Percentiles rank a stretch among this genome's conserved stretches.
Conservation (phyloP, 2,113 vertebrate genomes). For the Pleuronectes platessa region DNA sequence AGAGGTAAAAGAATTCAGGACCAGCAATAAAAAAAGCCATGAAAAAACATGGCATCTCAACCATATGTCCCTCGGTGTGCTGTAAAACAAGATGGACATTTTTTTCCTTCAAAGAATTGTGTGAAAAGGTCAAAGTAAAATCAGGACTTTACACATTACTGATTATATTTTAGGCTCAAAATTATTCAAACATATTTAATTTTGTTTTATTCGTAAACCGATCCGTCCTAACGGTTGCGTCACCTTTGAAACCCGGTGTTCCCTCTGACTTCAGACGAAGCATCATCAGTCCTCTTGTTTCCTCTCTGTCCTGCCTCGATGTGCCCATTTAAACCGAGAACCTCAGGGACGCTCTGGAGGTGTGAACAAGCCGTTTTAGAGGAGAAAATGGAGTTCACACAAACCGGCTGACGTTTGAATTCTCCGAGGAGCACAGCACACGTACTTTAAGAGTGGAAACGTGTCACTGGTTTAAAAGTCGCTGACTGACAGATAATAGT, state of each 20-base stretch:
- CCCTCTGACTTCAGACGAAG: not conserved
- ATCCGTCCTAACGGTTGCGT: not conserved
- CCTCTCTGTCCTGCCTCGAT: not conserved
- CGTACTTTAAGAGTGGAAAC: constrained; percentile 16
- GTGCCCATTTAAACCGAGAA: constrained; percentile 19
- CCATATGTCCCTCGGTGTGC: too few species aligned
- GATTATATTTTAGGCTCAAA: not conserved
- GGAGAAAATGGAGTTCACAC: constrained; percentile 44
- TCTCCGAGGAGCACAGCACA: constrained; percentile 19
- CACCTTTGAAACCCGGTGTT: too few species aligned
- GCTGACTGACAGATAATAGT: not conserved
- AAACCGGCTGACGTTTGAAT: constrained; percentile 47
- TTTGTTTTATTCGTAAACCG: not conserved
- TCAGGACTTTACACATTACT: too few species aligned
- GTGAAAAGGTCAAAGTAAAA: too few species aligned
- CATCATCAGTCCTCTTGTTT: constrained; percentile 7
- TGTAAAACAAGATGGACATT: too few species aligned
- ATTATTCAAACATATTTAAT: not conserved
- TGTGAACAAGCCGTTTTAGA: constrained; percentile 54
- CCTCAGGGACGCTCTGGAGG: constrained; percentile 18
- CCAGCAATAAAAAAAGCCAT: too few species aligned
- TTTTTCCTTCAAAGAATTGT: too few species aligned
- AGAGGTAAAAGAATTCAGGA: too few species aligned
- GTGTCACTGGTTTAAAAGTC: not conserved
- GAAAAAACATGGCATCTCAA: too few species aligned